Evolutionary conservation across 2,113 vertebrate genomes (phyloP), one percentile per base, ranked within the genome.

Genomic region (Candoia aspera): DNA sequence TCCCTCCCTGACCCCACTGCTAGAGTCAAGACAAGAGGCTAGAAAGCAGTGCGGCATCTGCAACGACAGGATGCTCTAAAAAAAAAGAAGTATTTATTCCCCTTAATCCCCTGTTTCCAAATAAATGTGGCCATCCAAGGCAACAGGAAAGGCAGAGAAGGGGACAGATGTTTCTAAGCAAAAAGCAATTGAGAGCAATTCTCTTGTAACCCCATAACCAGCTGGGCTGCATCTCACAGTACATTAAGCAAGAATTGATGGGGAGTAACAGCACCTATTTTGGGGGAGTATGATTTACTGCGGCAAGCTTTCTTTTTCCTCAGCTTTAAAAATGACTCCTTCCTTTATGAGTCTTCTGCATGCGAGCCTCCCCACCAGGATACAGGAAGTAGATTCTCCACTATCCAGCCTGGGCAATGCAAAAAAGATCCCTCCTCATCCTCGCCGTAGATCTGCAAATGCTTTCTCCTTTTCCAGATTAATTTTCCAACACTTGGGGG

Each of bases 401-500:
- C 13, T 4, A 84, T 8, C 15, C 92, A 91, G 94, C 93, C 94
- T 88, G 94, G 8, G 26, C 84, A 68, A 90, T 87, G 86, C 88
- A 90, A 62, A 93, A 95, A 95, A 91, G 92, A 86, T 26, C 37
- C 8, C 8, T 26, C 8, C 8, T 26, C 6, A 0, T n/a, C 33
- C 49, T 10, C 10, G 8, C 55, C 59, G 1, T 73, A 15, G 88
- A 90, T 92, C 91, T 91, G 92, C 86, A 94, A 87, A 95, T 53
- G 91, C 13, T 95, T 92, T 96, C 93, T 92, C 92, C 94, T 95
- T 94, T 93, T 68, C 93, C 91, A 29, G 91, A 86, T 92, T 84
- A 90, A 1, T 85, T 53, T 90, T 92, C 84, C 93, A 93, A 90
- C 89, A 84, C 94, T 95, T 95, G 93, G 59, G 88, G 90, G 92